Evolutionary conservation across 2,797 vertebrate genomes (phyloP), one percentile per base, ranked within the genome.

Genomic region (Pogoniulus pusillus): DNA sequence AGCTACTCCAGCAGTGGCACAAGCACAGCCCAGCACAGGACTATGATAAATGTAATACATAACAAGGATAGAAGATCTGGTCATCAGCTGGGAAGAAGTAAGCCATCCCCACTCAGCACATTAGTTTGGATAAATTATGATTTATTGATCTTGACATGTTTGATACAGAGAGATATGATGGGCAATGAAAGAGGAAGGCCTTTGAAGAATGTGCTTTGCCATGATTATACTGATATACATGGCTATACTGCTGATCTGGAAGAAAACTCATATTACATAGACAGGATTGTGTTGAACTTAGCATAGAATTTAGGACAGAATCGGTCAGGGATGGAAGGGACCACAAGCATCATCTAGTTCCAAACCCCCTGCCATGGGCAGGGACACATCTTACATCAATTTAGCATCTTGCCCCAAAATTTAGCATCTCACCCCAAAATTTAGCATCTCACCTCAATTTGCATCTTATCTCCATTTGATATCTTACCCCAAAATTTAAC

Each of bases 1-100:
- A 60, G 23, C 45, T 55, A 3, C 18, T 34, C 37, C 72, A 60
- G 35, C 47, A 45, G 64, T 58, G 49, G 8, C 13, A 14, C 54
- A 34, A 5, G 13, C 26, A 30, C 16, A 20, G 45, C 7, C 80
- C 66, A 12, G 30, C 0, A 1, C 0, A 1, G n/a, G 19, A 26
- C 53, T 59, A 6, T 0, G 0, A 12, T 59, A 18, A 15, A 3
- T 12, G 16, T 45, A 15, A 30, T 6, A 16, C 13, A 23, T 3
- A 8, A 6, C 1, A 55, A 35, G 15, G 18, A 47, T 39, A 73
- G 29, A 79, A 87, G 32, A 4, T 26, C 29, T 1, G 3, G 10
- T 43, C 30, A 24, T 10, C 37, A 35, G 5, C 19, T 47, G 23
- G 34, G 30, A 12, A 37, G n/a, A 16, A 75, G 4, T 7, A 17